A percentile compares a stretch with the other conserved stretches of the same genome.
Evolutionary conservation across 2,888 invertebrate genomes (phyloP).

Genomic region (Petrolisthes cinctipes): DNA sequence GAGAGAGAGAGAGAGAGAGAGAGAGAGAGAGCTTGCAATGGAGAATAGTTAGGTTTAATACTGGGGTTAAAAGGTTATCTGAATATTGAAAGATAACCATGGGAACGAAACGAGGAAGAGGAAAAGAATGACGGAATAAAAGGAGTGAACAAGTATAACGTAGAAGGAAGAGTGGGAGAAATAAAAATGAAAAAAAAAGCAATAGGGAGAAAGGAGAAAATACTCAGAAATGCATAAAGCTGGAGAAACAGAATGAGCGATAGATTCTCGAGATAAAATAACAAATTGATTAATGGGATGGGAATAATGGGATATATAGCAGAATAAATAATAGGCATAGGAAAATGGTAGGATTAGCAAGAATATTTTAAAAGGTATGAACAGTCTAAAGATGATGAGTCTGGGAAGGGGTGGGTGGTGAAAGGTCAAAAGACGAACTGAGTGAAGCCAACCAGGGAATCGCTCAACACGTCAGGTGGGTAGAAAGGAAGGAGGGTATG

Average conservation of each 20-base stretch:
- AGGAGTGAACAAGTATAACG: neutral
- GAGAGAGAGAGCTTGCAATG: neutral
- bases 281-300: neutral
- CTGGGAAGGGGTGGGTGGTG: no score
- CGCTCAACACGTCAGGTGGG: no score
- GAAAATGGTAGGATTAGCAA: neutral
- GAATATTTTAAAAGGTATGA: neutral
- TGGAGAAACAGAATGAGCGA: neutral
- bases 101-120: neutral
- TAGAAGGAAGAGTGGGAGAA: neutral
- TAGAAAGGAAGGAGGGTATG: neutral
- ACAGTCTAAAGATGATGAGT: neutral
- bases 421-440: no score
- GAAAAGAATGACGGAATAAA: neutral
- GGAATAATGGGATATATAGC: neutral
- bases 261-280: neutral
- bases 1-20: conserved; percentile 3
- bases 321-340: no score
- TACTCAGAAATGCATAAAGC: neutral
- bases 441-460: no score
- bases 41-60: neutral
- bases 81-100: neutral
- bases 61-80: neutral
- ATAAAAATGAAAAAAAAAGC: neutral
- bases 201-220: neutral